Evolutionary conservation across 2,113 vertebrate species (phyloP), one percentile per base, ranked within the genome.

Genomic region (Raja brachyura): DNA sequence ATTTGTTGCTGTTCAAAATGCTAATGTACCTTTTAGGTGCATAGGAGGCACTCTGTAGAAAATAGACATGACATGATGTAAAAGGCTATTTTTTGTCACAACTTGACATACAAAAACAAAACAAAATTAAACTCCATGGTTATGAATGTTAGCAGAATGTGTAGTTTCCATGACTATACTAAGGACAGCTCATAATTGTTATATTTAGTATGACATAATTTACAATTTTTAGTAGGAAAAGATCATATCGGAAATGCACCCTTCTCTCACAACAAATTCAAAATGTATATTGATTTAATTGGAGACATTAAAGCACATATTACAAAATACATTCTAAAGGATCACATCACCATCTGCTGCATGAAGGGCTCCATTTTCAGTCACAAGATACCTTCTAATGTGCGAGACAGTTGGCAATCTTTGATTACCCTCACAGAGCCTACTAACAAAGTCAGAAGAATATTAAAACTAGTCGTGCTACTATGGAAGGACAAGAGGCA

Each of bases 331-430:
- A 92, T 92, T 70, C 66, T 92, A 73, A 92, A 73, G 70, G 66
- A 92, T 93, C 39, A 93, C 59, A 85, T 73, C 54, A 88, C 48
- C 59, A 85, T 93, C 66, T 70, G 83, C 63, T 25, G 48, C 90
- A 74, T 48, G 74, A 73, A 93, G 93, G 16, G 33, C 33, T 78
- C 93, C 74, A 93, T 94, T 94, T 94, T 86, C 93, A 93, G 94
- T 94, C 28, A 88, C 83, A 88, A 88, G 83, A 63, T 88, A 63
- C 83, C 59, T 88, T 88, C 90, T 48, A 92, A 92, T 92, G 68
- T 74, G 90, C 39, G 48, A 92, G 66, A 92, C 68, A 92, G 66
- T 92, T 73, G 90, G 90, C 90, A 92, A 92, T 92, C 68, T 92
- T 54, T 92, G 90, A 73, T 92, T 73, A 54, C 63, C 70, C 90